Percentiles rank a stretch among this genome's conserved stretches.
These are phyloP conservation scores for Tauraco erythrolophus DNA, from an alignment of 2,113 vertebrate species.

Conservation along the genomic window DNA sequence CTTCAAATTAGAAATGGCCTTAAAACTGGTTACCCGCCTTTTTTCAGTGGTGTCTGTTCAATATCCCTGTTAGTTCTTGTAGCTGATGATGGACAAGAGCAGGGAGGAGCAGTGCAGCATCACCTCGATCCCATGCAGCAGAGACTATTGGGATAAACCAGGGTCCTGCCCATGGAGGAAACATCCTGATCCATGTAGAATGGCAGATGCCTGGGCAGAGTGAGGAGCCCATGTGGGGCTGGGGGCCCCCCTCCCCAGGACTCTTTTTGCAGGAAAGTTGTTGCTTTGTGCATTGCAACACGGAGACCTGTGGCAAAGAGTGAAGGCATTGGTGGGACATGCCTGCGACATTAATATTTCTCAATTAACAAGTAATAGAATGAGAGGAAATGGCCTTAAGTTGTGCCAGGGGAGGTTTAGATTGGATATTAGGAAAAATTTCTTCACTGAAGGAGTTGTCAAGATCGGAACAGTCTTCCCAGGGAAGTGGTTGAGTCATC, in stretches of 20 bases:
- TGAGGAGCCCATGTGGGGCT: accelerated
- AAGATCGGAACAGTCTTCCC: neutral
- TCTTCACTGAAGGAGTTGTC: neutral
- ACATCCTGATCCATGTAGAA: neutral
- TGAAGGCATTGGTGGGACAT: neutral
- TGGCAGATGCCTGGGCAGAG: neutral
- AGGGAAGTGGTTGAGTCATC: neutral
- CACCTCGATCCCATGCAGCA: accelerated
- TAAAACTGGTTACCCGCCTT: neutral
- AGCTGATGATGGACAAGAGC: neutral
- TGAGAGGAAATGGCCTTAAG: neutral
- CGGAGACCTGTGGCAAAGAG: accelerated
- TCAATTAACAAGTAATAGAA: neutral
- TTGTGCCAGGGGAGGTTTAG: neutral
- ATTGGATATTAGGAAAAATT: neutral
- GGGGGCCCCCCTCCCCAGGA: neutral
- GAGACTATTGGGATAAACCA: neutral
- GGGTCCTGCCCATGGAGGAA: neutral
- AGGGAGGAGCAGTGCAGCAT: neutral
- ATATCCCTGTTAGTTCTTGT: neutral
- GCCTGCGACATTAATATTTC: neutral
- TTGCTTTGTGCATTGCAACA: neutral
- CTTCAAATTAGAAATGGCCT: neutral
- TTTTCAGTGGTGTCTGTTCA: accelerated
- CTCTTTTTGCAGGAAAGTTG: neutral